Percentiles rank a stretch among this genome's conserved stretches.
phyloP scores from a whole-genome alignment of 1,140 invertebrate species.

The Diploscapter pachys region DNA sequence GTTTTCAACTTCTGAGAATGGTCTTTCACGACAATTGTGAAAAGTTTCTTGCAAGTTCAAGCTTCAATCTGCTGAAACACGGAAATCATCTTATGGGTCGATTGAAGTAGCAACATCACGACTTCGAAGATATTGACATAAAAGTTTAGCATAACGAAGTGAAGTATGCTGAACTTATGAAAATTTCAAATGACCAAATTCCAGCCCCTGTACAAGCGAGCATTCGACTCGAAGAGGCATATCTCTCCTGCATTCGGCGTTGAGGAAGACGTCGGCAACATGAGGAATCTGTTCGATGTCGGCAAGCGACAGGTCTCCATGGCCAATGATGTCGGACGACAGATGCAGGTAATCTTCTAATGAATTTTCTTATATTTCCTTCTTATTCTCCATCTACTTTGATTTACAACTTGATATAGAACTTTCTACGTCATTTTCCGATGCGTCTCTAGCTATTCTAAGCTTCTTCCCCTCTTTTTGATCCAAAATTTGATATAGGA shows the following conservation, averaged over 20 bases:
- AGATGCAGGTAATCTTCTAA: constrained; percentile 16
- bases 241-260: constrained; percentile 32
- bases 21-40: too few relatives aligned
- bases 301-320: constrained; percentile 30
- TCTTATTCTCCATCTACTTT: background rate
- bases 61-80: too few relatives aligned
- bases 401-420: background rate
- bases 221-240: constrained; percentile 14
- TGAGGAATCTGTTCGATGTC: constrained; percentile 28
- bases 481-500: too few relatives aligned
- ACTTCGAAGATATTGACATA: too few relatives aligned
- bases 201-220: too few relatives aligned
- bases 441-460: background rate
- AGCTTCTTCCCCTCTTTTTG: constrained; percentile 1
- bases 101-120: too few relatives aligned
- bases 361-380: background rate
- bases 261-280: constrained; percentile 28
- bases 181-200: too few relatives aligned
- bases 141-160: too few relatives aligned
- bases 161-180: too few relatives aligned
- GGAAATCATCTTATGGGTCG: too few relatives aligned
- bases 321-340: constrained; percentile 26
- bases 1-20: too few relatives aligned
- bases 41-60: too few relatives aligned
- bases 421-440: background rate